Evolutionary conservation across 2,888 invertebrate genomes (phyloP), one percentile per base, ranked within the genome.

Genomic region (Cylindroiulus punctatus): DNA sequence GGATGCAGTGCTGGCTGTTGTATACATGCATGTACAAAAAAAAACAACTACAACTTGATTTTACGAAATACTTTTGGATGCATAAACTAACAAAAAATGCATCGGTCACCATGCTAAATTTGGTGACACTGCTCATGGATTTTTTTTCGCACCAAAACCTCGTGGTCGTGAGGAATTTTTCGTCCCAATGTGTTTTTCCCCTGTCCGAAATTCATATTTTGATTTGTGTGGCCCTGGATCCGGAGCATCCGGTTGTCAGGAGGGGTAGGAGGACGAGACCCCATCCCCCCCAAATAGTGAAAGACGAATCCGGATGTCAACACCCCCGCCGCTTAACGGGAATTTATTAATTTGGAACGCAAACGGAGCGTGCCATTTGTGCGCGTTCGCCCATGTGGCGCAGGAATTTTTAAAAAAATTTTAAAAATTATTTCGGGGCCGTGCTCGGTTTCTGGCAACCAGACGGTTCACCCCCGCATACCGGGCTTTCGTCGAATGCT

Each of bases 231-330:
- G 26, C 12, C n/a, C 26, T 2, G 65, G 0, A 65, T 65, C 65
- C 26, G 1, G 65, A 22, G 65, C 65, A 65, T 65, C 65, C n/a
- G 65, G 65, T 26, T 26, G 65, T 3, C n/a, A 52, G 52, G 52
- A n/a, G 52, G 52, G 14, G 17, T 4, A 40, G 40, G n/a, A 47
- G 19, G 47, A 17, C 14, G 47, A n/a, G 26, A n/a, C 65, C 36
- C 36, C n/a, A n/a, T n/a, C 36, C 36, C 36, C 36, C 36, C 36
- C 36, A 36, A 36, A 36, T 26, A 65, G 26, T 3, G 52, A 44
- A 12, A 52, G 52, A 52, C 52, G 52, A n/a, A n/a, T 52, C 52
- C 26, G 65, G 65, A 26, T 65, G 65, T 65, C 65, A 65, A 65
- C 65, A 65, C 65, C 0, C 65, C 7, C 7, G 65, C 19, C 26